A percentile compares a stretch with the other conserved stretches of the same genome.
phyloP scores from a whole-genome alignment of 2,113 vertebrate species.

The Spheniscus mendiculus region DNA sequence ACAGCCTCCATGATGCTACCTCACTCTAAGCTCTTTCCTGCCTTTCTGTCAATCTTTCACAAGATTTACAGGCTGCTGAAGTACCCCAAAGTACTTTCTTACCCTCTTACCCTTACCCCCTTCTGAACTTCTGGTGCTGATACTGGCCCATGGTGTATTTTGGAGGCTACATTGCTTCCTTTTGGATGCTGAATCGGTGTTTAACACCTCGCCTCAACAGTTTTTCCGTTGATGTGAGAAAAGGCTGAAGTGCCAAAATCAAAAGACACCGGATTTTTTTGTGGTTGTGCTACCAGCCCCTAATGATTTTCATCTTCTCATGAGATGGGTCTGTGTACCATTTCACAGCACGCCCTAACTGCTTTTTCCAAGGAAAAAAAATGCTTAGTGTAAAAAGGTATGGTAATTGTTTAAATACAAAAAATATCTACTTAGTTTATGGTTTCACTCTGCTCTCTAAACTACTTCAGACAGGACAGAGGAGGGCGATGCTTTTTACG shows the following conservation, averaged over 20 bases:
- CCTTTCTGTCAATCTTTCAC: background rate
- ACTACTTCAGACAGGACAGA: background rate
- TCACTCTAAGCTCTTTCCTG: background rate
- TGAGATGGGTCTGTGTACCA: background rate
- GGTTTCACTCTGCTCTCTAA: background rate
- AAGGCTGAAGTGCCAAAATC: background rate
- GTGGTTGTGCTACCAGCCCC: background rate
- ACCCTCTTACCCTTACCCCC: background rate
- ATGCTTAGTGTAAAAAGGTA: background rate
- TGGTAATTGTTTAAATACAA: background rate
- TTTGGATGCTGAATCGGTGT: background rate
- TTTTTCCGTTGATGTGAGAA: background rate
- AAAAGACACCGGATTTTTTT: background rate
- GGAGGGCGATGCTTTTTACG: rapidly evolving
- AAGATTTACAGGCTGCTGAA: background rate
- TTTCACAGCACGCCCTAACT: background rate
- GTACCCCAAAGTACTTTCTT: background rate
- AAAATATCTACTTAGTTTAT: background rate
- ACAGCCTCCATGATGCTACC: background rate
- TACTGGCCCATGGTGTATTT: background rate
- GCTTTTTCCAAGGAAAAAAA: background rate
- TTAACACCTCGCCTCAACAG: background rate
- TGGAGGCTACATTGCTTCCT: background rate
- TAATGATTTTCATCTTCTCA: background rate
- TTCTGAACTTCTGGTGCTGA: background rate